Base-by-base conservation (phyloP, 2,797 vertebrate species). In the Typhlichthys eigenmanni region DNA sequence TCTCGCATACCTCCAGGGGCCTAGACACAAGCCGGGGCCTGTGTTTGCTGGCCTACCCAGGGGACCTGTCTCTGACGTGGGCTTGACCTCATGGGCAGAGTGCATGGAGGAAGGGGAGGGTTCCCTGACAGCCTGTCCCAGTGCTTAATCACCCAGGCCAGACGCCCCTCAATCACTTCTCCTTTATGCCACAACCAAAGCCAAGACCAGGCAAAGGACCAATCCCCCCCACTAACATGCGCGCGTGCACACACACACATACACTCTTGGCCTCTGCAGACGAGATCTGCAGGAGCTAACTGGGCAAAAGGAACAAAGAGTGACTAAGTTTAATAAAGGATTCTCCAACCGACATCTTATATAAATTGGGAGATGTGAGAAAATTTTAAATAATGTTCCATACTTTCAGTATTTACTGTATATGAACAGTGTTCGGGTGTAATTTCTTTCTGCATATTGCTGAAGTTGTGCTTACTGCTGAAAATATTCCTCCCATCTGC, bases 81-180 rank as follows among this genome's bases (percentile, higher is more conserved):
- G 82, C 67, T 80, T 86, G 87, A 89, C 80, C 79, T 89, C 89
- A 88, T 79, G 80, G 78, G 87, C 78, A 59, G 68, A 82, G 72
- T 68, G 76, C 66, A 64, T 53, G 60, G 75, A 81, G 77, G 73
- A 77, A 81, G 74, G 47, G 81, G 81, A 74, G 79, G 76, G 56
- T 14, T 46, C 17, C 75, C 65, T 82, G 79, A 90, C 85, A 83
- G 87, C 81, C 80, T 62, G 79, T 85, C 78, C 79, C 70, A 73
- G 76, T 19, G 74, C 17, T 79, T 87, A 85, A 86, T 89, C 78
- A 74, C 71, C 74, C 81, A 62, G 13, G 60, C 55, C 34, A 38
- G 34, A 38, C 34, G 34, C 34, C 68, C 68, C 2, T 74, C 60
- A 64, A 62, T 19, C 47, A 60, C 43, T 17, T 34, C 24, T 14